Conservation (phyloP, 2,113 vertebrate species). For the Cephalopholis sonnerati region DNA sequence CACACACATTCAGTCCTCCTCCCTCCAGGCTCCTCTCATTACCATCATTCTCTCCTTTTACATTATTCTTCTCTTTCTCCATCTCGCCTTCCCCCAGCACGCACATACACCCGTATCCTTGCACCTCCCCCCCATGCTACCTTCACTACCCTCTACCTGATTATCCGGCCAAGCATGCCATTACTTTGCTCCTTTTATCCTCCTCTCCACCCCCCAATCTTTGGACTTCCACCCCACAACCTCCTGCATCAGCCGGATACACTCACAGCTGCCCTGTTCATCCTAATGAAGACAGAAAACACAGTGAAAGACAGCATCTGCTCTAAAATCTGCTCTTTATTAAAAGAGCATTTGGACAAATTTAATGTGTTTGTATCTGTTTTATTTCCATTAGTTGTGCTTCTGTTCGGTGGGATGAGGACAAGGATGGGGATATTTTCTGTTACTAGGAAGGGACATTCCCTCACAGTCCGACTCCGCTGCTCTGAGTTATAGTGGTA, state of each 20-base stretch:
- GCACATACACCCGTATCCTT: not conserved
- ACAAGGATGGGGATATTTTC: slow-evolving; percentile 18
- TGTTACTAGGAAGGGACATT: slow-evolving; percentile 37
- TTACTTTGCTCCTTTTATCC: slow-evolving; percentile 13
- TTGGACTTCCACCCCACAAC: slow-evolving; percentile 12
- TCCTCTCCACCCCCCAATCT: slow-evolving; percentile 7
- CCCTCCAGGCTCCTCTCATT: slow-evolving; percentile 1
- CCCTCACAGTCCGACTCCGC: not conserved
- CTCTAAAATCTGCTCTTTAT: not conserved
- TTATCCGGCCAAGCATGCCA: slow-evolving; percentile 35
- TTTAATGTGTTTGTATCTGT: slow-evolving; percentile 11
- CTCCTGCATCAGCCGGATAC: slow-evolving; percentile 25
- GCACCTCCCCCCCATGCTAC: slow-evolving; percentile 34
- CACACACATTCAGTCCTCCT: not conserved
- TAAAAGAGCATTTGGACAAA: slow-evolving; percentile 11
- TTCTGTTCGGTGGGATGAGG: not conserved
- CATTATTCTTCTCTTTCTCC: slow-evolving; percentile 11
- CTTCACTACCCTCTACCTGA: slow-evolving; percentile 27
- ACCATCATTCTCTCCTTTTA: not conserved
- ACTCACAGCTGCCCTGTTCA: not conserved
- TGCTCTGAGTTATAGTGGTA: not conserved
- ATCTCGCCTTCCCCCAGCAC: not conserved
- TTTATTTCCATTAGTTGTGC: not conserved
- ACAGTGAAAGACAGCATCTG: not conserved
- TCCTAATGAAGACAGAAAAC: not conserved